Evolutionary conservation across 2,113 vertebrate genomes (phyloP), one percentile per base, ranked within the genome.

Genomic region (Phainopepla nitens): DNA sequence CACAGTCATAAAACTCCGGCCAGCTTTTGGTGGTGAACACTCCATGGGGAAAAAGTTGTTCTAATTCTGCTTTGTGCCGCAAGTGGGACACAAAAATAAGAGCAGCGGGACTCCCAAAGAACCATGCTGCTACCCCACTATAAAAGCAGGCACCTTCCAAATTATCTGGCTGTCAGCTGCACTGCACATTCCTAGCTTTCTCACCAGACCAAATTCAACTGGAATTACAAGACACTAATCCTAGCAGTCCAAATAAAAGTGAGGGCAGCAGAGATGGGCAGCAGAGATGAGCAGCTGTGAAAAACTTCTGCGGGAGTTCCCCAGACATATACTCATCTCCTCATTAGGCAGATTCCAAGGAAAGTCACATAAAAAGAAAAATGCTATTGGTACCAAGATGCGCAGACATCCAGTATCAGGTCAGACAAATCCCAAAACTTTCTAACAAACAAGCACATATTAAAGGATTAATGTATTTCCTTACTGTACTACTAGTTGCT

Each of bases 401-500:
- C 35, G 54, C 50, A 94, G 28, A 53, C 45, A 90, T 60, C 36
- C 45, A 66, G 19, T 20, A 78, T 31, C 39, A 35, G n/a, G 42
- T 69, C 17, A 41, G 14, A 70, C 13, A 86, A 62, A 83, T 62
- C 39, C 42, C 39, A 36, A 6, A 13, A 39, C 0, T 0, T 54
- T 87, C n/a, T 68, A 84, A 92, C 13, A 82, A 60, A 18, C 20
- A 89, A 82, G 9, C 41, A 49, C 62, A 54, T 51, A 90, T 53
- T 77, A 39, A 93, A 91, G 23, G 50, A 96, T 86, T 42, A 24
- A 89, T 53, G 61, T 90, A 94, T 94, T 94, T 96, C 87, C 98
- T 99, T 98, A 99, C 99, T 98, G 98, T 97, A 99, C 99, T 97
- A 98, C 98, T 96, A 99, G 98, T 47, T 99, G 98, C 83, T 99